Evolutionary conservation across 2,888 invertebrate genomes (phyloP).

Genomic region (Harpalus rubripes): DNA sequence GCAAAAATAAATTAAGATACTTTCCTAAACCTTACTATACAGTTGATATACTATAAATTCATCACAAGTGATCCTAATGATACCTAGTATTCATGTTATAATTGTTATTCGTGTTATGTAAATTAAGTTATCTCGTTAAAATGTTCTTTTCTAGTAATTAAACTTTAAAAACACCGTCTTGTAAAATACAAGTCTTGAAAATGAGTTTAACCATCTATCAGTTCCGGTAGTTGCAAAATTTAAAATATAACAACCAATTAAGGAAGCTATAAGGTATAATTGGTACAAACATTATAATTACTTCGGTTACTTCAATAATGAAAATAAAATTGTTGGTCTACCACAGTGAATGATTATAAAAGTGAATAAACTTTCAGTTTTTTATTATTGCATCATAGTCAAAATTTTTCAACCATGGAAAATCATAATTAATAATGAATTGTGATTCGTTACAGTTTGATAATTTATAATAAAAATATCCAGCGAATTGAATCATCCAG

Average conservation of each 20-base stretch:
- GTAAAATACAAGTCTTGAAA: not conserved
- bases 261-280: constrained; percentile 17
- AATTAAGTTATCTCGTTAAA: no score
- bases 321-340: constrained; percentile 34
- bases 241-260: constrained; percentile 37
- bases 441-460: not conserved
- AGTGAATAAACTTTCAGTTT: constrained; percentile 44
- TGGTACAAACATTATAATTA: constrained; percentile 20
- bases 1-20: no score
- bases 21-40: no score
- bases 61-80: no score
- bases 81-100: no score
- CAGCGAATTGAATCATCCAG: not conserved
- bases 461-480: constrained; percentile 4
- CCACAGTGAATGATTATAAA: constrained; percentile 9
- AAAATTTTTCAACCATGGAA: no score
- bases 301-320: constrained; percentile 10
- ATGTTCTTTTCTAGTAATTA: not conserved
- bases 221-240: constrained; percentile 25
- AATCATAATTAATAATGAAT: no score
- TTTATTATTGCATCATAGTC: not conserved
- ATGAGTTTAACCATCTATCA: constrained; percentile 22
- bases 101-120: no score
- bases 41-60: no score
- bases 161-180: not conserved